phyloP scores from a whole-genome alignment of 2,797 vertebrate species.

The Corythornis leucogaster region DNA sequence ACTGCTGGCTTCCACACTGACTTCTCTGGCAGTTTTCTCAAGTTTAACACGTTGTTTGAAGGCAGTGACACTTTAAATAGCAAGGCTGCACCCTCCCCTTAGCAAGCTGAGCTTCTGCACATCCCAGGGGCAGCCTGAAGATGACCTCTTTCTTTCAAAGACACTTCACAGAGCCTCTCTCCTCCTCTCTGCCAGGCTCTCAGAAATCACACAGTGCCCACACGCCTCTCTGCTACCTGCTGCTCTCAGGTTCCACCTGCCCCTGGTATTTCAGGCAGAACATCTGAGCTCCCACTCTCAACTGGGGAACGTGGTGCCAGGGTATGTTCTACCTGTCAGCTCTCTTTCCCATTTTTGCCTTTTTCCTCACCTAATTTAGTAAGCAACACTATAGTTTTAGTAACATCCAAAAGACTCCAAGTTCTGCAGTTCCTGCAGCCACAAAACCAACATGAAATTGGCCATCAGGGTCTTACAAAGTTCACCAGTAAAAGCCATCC shows the following conservation, averaged over 20 bases:
- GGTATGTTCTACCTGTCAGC: neutral
- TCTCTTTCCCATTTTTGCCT: neutral
- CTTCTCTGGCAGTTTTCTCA: neutral
- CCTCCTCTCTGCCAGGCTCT: neutral
- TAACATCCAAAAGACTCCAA: neutral
- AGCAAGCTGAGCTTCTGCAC: neutral
- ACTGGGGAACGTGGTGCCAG: neutral
- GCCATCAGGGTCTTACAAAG: neutral
- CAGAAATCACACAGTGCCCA: neutral
- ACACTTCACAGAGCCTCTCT: neutral
- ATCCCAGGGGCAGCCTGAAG: neutral
- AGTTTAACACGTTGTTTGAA: constrained; percentile 6
- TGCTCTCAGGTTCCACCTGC: neutral
- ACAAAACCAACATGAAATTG: neutral
- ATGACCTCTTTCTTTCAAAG: constrained; percentile 12
- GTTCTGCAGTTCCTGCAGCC: neutral
- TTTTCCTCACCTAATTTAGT: too few species aligned
- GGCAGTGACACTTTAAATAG: constrained; percentile 8
- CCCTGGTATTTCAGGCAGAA: neutral
- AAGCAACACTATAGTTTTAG: neutral
- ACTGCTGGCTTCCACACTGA: neutral
- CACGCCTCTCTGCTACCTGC: neutral
- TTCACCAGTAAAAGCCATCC: neutral
- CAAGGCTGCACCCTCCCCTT: neutral
- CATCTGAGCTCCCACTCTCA: neutral